Base-by-base conservation (phyloP, 2,113 vertebrate species). In the Sclerurus mexicanus region DNA sequence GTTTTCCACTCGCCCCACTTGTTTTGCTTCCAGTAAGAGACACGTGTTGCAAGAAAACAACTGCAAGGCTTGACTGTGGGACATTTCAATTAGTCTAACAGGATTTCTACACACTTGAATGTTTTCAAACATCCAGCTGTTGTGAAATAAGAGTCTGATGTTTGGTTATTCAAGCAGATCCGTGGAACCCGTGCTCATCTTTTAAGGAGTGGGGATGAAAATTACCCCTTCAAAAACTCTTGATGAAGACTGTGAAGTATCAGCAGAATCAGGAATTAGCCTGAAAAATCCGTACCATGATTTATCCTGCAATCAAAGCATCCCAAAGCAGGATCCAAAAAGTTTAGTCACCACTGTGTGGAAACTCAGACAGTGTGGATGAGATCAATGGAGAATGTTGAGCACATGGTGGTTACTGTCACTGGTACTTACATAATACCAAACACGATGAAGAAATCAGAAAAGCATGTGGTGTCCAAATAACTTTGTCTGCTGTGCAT, bases 41-140 rank as follows among this genome's bases (percentile, higher is more conserved):
- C 95, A 96, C 88, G 90, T 93, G 90, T 96, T 93, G 90, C 95
- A 96, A 91, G 92, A 94, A 93, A 96, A 96, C 90, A 92, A 96
- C 95, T 95, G 85, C 73, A 72, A 84, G 90, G 84, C 90, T 84
- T 49, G 60, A 90, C 85, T 81, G 60, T 14, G 66, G 76, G 85
- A 78, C 69, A 46, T 75, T 92, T 33, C 72, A 93, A 93, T 84
- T 27, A 46, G 79, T 59, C 12, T 11, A 68, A 49, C 68, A 42
- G 62, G 56, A 89, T 96, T 96, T 95, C 95, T 95, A 95, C 93
- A 96, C 73, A 66, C 83, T 94, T 44, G 8, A 89, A 50, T 93
- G 88, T 90, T 92, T 96, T 93, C 90, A 89, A 96, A 90, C 68
- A 58, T 53, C 40, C 73, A 93, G 77, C 73, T 89, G 23, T 95